Evolutionary conservation across 2,797 vertebrate species (phyloP), one percentile per base, ranked within the genome.

Genomic region (Chelon labrosus): DNA sequence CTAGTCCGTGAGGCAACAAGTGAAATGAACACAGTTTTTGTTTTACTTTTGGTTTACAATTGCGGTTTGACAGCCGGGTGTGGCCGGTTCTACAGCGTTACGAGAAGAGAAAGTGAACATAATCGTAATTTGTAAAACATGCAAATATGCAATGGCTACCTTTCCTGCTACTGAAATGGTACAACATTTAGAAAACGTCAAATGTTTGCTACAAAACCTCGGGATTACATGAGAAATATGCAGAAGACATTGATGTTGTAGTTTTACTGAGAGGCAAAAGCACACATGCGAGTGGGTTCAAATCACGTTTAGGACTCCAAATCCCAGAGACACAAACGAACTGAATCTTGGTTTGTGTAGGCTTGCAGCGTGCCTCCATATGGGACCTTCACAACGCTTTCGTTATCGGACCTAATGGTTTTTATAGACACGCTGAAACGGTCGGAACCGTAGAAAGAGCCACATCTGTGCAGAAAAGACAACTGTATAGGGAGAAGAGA

Each of bases 301-400:
- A 35, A 0, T 19, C 5, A 8, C 0, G 0, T 13, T 42, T 14
- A 44, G 35, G 58, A 93, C 91, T 91, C 86, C 90, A 91, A 83
- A n/a, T 77, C 52, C 89, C 80, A 75, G 8, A 2, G 1, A 31
- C 8, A 1, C 11, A 14, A 5, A 7, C 77, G 20, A 50, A 64
- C 1, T 53, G 79, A 31, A 56, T 70, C 0, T n/a, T 71, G 80
- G 88, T 75, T 84, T 3, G 17, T 83, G 76, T 65, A 77, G 60
- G 25, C 60, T 14, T 10, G 1, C 6, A 9, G 8, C 0, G 1
- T 11, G 10, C 53, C 60, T 58, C 59, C 80, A 79, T 88, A 78
- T 74, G 70, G 65, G 46, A n/a, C 41, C 75, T 63, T 73, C 70
- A 27, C 47, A 70, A 54, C 19, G 61, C n/a, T 84, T 42, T 37